Conservation (phyloP, 2,113 vertebrate species). For the Sterna hirundo region DNA sequence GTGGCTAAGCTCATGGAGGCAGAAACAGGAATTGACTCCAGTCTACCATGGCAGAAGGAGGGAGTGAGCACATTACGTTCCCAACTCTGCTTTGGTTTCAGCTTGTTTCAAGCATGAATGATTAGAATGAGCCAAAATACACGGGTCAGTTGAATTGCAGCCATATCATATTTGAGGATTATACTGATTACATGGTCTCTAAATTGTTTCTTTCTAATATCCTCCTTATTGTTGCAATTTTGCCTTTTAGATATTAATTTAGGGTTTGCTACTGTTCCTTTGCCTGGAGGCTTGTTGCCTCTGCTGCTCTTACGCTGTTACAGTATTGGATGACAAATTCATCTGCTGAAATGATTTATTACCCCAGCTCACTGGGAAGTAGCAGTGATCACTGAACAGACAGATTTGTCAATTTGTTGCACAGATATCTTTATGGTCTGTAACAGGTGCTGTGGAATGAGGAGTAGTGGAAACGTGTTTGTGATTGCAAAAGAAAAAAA, state of each 20-base stretch:
- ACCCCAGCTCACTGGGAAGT: constrained; percentile 13
- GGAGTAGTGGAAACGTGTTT: background rate
- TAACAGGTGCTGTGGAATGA: background rate
- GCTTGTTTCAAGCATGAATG: constrained; percentile 26
- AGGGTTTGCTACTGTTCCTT: background rate
- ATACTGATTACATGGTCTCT: constrained; percentile 34
- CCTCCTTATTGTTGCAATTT: constrained; percentile 15
- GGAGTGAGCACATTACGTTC: background rate
- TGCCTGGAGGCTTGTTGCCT: constrained; percentile 45
- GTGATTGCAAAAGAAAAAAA: background rate
- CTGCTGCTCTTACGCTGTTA: constrained; percentile 21
- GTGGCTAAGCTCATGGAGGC: background rate
- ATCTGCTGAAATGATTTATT: constrained; percentile 70
- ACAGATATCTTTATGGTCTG: constrained; percentile 25
- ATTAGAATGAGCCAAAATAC: constrained; percentile 32
- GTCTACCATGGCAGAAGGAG: background rate
- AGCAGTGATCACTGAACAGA: constrained; percentile 42
- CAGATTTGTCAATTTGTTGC: constrained; percentile 45
- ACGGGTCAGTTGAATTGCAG: constrained; percentile 38
- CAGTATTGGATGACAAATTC: constrained; percentile 57
- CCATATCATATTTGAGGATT: constrained; percentile 33
- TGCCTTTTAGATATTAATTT: constrained; percentile 39
- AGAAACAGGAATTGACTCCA: constrained; percentile 32
- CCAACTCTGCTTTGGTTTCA: background rate
- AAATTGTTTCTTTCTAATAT: constrained; percentile 23